Base-by-base conservation (phyloP, 2,113 vertebrate species). In the Pseudorasbora parva region DNA sequence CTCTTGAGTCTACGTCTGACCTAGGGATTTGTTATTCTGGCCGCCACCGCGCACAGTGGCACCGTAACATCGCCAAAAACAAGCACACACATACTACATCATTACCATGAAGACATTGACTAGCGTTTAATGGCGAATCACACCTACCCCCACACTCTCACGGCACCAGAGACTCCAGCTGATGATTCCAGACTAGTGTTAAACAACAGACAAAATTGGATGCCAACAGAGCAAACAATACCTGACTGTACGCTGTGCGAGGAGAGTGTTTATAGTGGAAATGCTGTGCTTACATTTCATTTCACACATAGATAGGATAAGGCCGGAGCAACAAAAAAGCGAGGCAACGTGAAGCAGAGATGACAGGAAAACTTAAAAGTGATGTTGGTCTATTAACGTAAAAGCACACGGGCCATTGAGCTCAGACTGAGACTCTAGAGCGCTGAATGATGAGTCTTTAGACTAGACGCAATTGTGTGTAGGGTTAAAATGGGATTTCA, bases 1-100 rank as follows among this genome's bases (percentile, higher is more conserved):
- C 87, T 82, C 72, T 56, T 8, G 77, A 82, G 85, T 66, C 57
- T 73, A 43, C 68, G 57, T 64, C 59, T 59, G 72, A 72, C 84
- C 74, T 21, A n/a, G 71, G 66, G 78, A 83, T 81, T 85, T 81
- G 72, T 66, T 89, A 47, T 82, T 83, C 78, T 15, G 27, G 51
- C 51, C 51, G 81, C 62, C 60, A 73, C 72, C 27, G 33, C 43
- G 74, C 51, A 71, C 57, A 57, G 19, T 27, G 49, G 9, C 62
- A 81, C 51, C n/a, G 10, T 47, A 72, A 81, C 82, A 62, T 66
- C 56, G 9, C 49, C 62, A 21, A 45, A 59, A 82, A 81, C 73
- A 82, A 45, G 47, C 19, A 41, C 37, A 8, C 56, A 71, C 57
- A 54, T 54, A 54, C 17, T 54, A 54, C 51, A 23, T 23, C 73